Percentiles rank a stretch among this genome's conserved stretches.
Evolutionary conservation across 2,113 vertebrate genomes (phyloP).

Genomic region (Psephotus haematonotus): DNA sequence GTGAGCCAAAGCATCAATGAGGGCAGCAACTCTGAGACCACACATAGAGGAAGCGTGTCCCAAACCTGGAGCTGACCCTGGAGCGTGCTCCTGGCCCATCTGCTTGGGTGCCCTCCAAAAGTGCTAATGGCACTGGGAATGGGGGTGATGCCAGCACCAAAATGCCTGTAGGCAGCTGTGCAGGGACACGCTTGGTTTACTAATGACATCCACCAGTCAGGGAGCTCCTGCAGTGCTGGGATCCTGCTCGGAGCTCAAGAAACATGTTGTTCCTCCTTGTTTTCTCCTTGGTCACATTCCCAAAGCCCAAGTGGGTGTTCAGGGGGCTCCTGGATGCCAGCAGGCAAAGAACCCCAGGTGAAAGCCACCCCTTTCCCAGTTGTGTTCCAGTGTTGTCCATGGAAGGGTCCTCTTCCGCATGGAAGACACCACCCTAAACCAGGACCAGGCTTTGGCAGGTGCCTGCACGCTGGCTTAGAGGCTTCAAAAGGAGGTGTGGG

Average conservation of each 20-base stretch:
- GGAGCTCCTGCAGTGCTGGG: neutral
- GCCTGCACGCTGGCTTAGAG: neutral
- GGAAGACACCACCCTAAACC: neutral
- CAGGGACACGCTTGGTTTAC: neutral
- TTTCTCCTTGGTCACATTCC: neutral
- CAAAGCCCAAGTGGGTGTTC: neutral
- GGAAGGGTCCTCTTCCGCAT: neutral
- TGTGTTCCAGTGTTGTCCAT: neutral
- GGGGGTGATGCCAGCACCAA: neutral
- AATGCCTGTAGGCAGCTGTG: neutral
- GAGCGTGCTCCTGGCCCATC: neutral
- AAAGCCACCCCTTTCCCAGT: neutral
- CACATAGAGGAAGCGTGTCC: rapidly evolving
- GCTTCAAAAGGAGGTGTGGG: neutral
- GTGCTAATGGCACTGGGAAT: rapidly evolving
- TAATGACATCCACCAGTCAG: neutral
- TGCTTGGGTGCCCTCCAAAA: constrained; percentile 8
- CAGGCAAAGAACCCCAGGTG: neutral
- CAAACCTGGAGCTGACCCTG: rapidly evolving
- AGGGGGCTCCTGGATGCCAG: neutral
- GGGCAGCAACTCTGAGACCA: neutral
- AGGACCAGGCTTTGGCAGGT: neutral
- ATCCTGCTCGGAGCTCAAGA: neutral
- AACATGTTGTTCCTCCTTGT: neutral
- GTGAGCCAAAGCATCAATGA: neutral